Evolutionary conservation across 2,113 vertebrate genomes (phyloP).

Genomic region (Cynopterus brachyotis): DNA sequence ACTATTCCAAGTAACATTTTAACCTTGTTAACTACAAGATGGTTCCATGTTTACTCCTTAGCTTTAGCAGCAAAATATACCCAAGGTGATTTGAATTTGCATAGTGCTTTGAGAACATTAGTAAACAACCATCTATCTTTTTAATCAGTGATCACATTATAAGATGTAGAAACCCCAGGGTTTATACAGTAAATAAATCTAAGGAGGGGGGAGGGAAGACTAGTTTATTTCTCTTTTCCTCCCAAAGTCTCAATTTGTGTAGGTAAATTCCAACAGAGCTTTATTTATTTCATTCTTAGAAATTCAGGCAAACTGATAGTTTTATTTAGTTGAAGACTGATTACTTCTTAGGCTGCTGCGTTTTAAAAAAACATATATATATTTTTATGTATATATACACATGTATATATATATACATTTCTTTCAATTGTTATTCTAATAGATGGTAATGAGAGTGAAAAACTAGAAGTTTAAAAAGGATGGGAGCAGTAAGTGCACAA

Average conservation of each 20-base stretch:
- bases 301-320: constrained; percentile 53
- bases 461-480: neutral
- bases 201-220: neutral
- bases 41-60: constrained; percentile 44
- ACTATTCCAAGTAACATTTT: constrained; percentile 58
- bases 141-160: constrained; percentile 50
- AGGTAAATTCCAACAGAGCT: constrained; percentile 60
- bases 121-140: constrained; percentile 60
- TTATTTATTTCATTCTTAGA: constrained; percentile 67
- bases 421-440: constrained; percentile 44
- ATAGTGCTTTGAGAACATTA: constrained; percentile 49
- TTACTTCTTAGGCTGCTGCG: constrained; percentile 3
- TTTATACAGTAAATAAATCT: constrained; percentile 59
- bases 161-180: constrained; percentile 16
- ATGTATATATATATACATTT: neutral
- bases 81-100: constrained; percentile 58
- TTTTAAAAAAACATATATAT: neutral
- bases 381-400: neutral
- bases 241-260: constrained; percentile 31
- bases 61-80: constrained; percentile 40
- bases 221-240: constrained; percentile 46
- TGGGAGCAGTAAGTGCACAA: neutral
- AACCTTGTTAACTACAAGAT: constrained; percentile 61
- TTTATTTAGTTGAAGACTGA: constrained; percentile 51
- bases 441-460: neutral